Conservation (phyloP, 2,888 invertebrate species). For the Nematopogon swammerdamellus region DNA sequence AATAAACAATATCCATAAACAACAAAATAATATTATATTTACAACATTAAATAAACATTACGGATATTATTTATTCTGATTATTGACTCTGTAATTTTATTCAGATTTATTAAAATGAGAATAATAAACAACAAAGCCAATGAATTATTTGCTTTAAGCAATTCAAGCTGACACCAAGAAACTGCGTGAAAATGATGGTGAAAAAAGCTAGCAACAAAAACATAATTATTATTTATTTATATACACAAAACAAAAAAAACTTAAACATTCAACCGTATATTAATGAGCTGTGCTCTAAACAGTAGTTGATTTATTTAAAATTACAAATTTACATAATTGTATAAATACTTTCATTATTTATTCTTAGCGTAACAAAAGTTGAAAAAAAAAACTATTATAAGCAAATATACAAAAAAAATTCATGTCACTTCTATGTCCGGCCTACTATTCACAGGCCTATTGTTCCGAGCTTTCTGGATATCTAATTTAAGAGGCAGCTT, state of each 20-base stretch:
- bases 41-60: background rate
- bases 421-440: too few species aligned
- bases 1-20: background rate
- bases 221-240: slow-evolving; percentile 3
- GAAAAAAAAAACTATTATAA: too few species aligned
- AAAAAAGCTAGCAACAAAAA: background rate
- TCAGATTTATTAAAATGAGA: background rate
- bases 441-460: too few species aligned
- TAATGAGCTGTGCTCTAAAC: too few species aligned
- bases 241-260: slow-evolving; percentile 1
- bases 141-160: slow-evolving; percentile 1
- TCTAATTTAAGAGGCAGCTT: too few species aligned
- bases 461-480: too few species aligned
- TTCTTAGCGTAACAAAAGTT: too few species aligned
- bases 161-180: background rate
- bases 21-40: background rate
- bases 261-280: too few species aligned
- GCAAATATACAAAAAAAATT: too few species aligned
- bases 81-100: background rate
- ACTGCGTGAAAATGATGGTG: background rate
- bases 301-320: too few species aligned
- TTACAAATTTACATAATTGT: too few species aligned
- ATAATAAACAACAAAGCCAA: background rate
- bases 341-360: too few species aligned
- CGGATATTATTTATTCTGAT: background rate